Conservation (phyloP, 2,113 vertebrate genomes). For the Eonycteris spelaea region DNA sequence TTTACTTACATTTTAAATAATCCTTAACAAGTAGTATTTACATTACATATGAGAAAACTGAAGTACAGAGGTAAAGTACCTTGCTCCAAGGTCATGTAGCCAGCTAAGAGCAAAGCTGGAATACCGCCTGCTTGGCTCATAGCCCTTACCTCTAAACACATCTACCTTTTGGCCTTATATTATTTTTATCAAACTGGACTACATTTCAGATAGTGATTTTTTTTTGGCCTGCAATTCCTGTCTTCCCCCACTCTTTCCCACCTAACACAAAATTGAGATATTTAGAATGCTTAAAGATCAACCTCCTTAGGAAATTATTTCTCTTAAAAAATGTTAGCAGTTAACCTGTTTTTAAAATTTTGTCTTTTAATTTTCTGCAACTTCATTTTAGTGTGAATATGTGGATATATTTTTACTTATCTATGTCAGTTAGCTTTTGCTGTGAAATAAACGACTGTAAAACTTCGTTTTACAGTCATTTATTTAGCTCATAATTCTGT, state of each 20-base stretch:
- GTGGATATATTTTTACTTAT: constrained; percentile 3
- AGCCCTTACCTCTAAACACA: not conserved
- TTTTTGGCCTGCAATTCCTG: not conserved
- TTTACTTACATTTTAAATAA: not conserved
- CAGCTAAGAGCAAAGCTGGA: not conserved
- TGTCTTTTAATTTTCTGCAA: constrained; percentile 12
- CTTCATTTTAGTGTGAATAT: not conserved
- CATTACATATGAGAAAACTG: not conserved
- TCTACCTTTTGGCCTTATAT: not conserved
- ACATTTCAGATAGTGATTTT: not conserved
- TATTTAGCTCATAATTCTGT: not conserved
- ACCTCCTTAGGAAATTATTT: not conserved
- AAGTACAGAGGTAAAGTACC: not conserved
- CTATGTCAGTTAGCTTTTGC: not conserved
- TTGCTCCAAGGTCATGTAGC: not conserved
- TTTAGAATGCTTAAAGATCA: constrained; percentile 21
- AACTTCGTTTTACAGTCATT: not conserved
- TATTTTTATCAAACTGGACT: not conserved
- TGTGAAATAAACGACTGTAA: constrained; percentile 26
- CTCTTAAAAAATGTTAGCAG: not conserved
- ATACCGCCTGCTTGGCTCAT: not conserved
- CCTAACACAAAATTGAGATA: not conserved
- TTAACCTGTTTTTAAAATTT: not conserved
- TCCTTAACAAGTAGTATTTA: not conserved
- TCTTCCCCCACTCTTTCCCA: not conserved